A percentile compares a stretch with the other conserved stretches of the same genome.
Conservation (phyloP, 2,888 invertebrate species). For the Arctia plantaginis region DNA sequence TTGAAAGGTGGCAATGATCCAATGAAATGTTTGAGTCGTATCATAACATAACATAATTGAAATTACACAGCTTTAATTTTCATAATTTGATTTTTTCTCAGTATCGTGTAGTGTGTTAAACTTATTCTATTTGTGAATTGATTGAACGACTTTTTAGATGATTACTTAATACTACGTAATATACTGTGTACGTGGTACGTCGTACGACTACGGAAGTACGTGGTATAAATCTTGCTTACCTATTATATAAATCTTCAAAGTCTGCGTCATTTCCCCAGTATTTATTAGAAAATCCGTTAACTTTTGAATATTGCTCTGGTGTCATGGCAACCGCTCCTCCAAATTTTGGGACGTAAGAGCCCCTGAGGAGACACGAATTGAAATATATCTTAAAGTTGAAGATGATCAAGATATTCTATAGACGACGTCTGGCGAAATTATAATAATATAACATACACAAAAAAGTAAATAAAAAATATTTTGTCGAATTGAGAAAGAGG, state of each 20-base stretch:
- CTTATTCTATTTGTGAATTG: too few species aligned
- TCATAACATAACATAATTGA: not conserved
- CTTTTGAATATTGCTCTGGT: conserved; percentile 90
- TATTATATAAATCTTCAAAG: conserved; percentile 95
- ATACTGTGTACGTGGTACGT: too few species aligned
- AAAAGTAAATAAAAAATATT: too few species aligned
- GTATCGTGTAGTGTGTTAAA: too few species aligned
- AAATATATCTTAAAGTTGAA: not conserved
- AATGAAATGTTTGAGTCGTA: too few species aligned
- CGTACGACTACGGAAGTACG: too few species aligned
- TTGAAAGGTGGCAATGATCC: too few species aligned
- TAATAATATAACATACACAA: not conserved
- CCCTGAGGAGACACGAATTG: conserved; percentile 29
- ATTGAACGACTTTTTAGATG: too few species aligned
- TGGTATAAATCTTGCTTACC: conserved; percentile 66
- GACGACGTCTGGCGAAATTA: too few species aligned
- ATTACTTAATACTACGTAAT: too few species aligned
- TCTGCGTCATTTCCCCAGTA: conserved; percentile 94
- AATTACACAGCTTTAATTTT: not conserved
- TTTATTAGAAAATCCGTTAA: conserved; percentile 95
- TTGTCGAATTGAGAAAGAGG: too few species aligned
- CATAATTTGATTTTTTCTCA: too few species aligned
- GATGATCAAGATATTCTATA: not conserved
- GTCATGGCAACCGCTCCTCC: conserved; percentile 96
- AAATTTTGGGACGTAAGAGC: conserved; percentile 53